Evolutionary conservation across 2,888 invertebrate species (phyloP).

Genomic region (Sesia apiformis): DNA sequence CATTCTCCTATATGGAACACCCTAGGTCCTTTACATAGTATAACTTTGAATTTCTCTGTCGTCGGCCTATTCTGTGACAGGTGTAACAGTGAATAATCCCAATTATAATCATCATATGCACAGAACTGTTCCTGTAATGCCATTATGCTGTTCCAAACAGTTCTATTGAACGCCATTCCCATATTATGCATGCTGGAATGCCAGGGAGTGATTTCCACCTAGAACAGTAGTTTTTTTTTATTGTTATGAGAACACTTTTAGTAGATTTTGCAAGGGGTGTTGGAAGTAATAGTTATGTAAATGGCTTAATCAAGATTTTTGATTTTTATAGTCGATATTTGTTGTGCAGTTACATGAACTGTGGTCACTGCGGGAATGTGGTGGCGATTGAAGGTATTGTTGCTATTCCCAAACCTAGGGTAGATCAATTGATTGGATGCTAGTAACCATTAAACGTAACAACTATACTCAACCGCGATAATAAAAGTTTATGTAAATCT

Average conservation of each 20-base stretch:
- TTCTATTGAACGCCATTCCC: conserved; percentile 96
- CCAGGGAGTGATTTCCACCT: conserved; percentile 96
- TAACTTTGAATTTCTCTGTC: conserved; percentile 83
- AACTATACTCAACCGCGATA: too few species aligned
- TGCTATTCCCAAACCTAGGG: too few species aligned
- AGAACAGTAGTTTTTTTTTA: conserved; percentile 24
- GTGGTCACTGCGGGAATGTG: too few species aligned
- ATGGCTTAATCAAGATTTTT: too few species aligned
- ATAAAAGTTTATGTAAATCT: too few species aligned
- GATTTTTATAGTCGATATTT: too few species aligned
- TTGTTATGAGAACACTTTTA: not conserved
- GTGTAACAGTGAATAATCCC: conserved; percentile 98
- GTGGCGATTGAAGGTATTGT: too few species aligned
- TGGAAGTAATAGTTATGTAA: too few species aligned
- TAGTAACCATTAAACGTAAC: too few species aligned
- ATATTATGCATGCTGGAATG: conserved; percentile 98
- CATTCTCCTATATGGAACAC: conserved; percentile 99
- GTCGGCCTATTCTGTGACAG: conserved; percentile 88
- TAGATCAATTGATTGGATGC: too few species aligned
- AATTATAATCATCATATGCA: conserved; percentile 98
- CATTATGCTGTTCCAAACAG: conserved; percentile 89
- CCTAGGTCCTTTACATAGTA: conserved; percentile 93
- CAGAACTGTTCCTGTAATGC: conserved; percentile 91
- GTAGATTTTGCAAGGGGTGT: not conserved
- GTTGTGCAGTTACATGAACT: too few species aligned